These are phyloP conservation scores for Oscheius sp. DNA, from an alignment of 1,140 invertebrate species.

Conservation along the genomic window DNA sequence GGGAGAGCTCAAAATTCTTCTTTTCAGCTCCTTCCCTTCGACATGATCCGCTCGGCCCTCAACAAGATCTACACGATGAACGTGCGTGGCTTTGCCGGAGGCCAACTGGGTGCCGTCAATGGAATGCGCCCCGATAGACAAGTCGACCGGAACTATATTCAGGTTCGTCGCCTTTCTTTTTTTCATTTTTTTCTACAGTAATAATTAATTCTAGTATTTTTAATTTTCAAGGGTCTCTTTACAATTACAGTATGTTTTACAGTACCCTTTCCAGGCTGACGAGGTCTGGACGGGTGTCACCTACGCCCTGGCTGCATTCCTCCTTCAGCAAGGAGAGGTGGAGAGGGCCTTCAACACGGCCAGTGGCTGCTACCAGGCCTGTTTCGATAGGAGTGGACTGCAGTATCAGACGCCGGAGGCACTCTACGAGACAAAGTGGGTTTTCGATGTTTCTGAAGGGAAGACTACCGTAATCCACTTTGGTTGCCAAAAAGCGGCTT, in stretches of 20 bases:
- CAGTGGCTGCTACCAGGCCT: constrained; percentile 77
- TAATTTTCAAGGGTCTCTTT: no score
- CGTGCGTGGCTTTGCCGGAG: constrained; percentile 75
- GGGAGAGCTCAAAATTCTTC: no score
- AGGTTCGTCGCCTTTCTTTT: no score
- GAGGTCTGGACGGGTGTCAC: constrained; percentile 88
- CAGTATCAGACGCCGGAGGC: constrained; percentile 87
- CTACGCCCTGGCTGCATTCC: constrained; percentile 77
- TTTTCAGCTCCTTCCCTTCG: constrained; percentile 62
- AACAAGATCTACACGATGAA: constrained; percentile 78
- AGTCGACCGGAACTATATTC: constrained; percentile 74
- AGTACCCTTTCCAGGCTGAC: constrained; percentile 75
- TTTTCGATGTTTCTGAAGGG: no score
- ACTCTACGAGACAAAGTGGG: constrained; percentile 65
- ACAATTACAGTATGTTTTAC: background rate
- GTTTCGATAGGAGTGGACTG: constrained; percentile 77
- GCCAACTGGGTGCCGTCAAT: constrained; percentile 82
- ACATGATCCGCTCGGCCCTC: constrained; percentile 73
- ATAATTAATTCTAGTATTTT: no score
- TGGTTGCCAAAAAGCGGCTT: no score
- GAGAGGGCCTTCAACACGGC: constrained; percentile 81
- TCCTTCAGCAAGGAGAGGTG: constrained; percentile 72
- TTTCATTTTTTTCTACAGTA: no score
- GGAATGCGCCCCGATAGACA: constrained; percentile 75
- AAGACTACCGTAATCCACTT: no score